Evolutionary conservation across 1,140 invertebrate genomes (phyloP).

Genomic region (Euura lappo): DNA sequence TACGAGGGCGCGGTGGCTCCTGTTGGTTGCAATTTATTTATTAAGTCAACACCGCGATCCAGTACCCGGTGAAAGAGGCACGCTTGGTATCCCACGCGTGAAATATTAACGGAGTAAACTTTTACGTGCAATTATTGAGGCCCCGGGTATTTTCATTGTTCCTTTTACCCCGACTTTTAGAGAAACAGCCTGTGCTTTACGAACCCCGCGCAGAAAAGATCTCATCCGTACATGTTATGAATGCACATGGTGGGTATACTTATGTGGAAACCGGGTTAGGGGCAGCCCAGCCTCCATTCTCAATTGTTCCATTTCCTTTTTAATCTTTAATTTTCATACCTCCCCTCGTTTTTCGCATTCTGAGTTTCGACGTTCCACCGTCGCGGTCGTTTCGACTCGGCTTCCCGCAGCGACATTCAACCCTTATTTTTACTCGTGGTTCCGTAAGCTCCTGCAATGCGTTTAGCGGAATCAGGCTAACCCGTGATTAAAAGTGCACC

Average conservation of each 20-base stretch:
- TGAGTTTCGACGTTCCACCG: slow-evolving; percentile 14
- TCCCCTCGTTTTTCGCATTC: slow-evolving; percentile 20
- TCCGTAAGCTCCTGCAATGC: slow-evolving; percentile 21
- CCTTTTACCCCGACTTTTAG: neutral
- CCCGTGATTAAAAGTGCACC: slow-evolving; percentile 46
- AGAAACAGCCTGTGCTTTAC: neutral
- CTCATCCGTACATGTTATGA: neutral
- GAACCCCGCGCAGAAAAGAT: neutral
- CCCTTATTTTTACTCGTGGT: slow-evolving; percentile 35
- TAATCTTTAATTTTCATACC: slow-evolving; percentile 10
- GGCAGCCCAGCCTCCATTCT: slow-evolving; percentile 27
- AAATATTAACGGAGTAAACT: neutral
- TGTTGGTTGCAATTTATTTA: neutral
- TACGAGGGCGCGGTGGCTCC: neutral
- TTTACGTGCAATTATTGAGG: slow-evolving; percentile 3
- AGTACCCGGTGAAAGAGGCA: neutral
- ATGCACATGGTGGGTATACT: too few species aligned
- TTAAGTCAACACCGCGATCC: neutral
- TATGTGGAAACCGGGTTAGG: neutral
- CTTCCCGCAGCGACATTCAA: slow-evolving; percentile 36
- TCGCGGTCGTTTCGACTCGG: slow-evolving; percentile 19
- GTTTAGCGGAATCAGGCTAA: slow-evolving; percentile 40
- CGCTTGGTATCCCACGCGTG: slow-evolving; percentile 3
- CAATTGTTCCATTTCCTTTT: slow-evolving; percentile 41
- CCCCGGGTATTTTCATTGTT: neutral